Conservation (phyloP, 2,113 vertebrate genomes). For the Chaenocephalus aceratus region DNA sequence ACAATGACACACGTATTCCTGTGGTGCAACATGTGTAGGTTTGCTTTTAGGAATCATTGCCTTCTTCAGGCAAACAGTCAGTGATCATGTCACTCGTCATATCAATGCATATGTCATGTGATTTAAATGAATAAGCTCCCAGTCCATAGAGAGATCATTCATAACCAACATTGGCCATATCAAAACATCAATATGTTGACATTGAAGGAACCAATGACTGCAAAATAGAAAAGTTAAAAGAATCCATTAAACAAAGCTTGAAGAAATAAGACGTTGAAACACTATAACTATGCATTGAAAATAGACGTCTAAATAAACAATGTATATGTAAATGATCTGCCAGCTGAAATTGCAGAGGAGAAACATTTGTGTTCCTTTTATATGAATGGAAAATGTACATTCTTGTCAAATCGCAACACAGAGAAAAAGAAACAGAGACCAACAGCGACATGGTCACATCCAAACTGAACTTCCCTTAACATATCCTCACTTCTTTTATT, state of each 20-base stretch:
- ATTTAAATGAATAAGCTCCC: constrained; percentile 15
- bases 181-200: neutral
- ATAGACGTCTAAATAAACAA: neutral
- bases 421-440: too few species aligned
- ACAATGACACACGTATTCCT: neutral
- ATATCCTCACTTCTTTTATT: neutral
- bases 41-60: neutral
- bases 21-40: neutral
- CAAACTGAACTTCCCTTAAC: neutral
- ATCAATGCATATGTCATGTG: constrained; percentile 1
- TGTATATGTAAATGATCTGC: neutral
- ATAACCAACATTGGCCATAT: neutral
- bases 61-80: constrained; percentile 2
- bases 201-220: neutral
- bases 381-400: neutral
- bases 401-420: neutral
- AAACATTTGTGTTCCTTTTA: neutral
- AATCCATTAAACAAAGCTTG: neutral
- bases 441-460: neutral
- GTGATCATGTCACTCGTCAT: neutral
- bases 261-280: neutral
- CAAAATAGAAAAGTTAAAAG: neutral
- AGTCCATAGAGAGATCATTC: constrained; percentile 17
- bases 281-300: neutral
- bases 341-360: neutral